These are phyloP conservation scores for Sinodicranocentrus sp. DNA, from an alignment of 2,888 invertebrate species.

Conservation along the genomic window DNA sequence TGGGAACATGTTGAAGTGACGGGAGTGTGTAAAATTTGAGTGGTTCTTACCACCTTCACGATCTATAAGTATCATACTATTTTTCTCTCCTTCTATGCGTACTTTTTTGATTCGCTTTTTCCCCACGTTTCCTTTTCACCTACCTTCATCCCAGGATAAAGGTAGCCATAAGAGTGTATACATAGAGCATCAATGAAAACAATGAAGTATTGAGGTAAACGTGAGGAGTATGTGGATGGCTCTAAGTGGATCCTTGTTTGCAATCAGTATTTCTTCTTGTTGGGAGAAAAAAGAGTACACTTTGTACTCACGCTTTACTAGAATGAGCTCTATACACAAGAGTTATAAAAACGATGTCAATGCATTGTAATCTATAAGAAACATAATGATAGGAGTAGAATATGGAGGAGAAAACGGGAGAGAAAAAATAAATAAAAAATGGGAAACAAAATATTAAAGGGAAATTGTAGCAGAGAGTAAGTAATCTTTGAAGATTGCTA, in stretches of 20 bases:
- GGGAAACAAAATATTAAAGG: constrained; percentile 35
- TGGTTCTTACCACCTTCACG: too few relatives aligned
- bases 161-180: too few relatives aligned
- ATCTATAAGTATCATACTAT: too few relatives aligned
- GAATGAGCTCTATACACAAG: too few relatives aligned
- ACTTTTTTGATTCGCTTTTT: too few relatives aligned
- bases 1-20: too few relatives aligned
- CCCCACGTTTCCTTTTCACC: too few relatives aligned
- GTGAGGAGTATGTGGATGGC: constrained; percentile 12
- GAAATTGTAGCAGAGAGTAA: constrained; percentile 18
- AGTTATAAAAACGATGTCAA: constrained; percentile 18
- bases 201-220: constrained; percentile 14
- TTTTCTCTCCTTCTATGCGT: too few relatives aligned
- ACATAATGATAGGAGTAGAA: constrained; percentile 20
- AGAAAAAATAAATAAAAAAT: constrained; percentile 38
- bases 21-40: too few relatives aligned
- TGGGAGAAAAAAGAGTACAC: too few relatives aligned
- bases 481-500: constrained; percentile 55
- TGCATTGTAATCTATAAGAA: constrained; percentile 13
- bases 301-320: too few relatives aligned
- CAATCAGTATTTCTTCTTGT: constrained; percentile 1
- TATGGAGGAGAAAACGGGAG: constrained; percentile 2
- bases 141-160: too few relatives aligned
- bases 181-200: not conserved
- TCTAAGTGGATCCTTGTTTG: constrained; percentile 7